Evolutionary conservation across 2,888 invertebrate genomes (phyloP).

Genomic region (Balanococcus diminutus): DNA sequence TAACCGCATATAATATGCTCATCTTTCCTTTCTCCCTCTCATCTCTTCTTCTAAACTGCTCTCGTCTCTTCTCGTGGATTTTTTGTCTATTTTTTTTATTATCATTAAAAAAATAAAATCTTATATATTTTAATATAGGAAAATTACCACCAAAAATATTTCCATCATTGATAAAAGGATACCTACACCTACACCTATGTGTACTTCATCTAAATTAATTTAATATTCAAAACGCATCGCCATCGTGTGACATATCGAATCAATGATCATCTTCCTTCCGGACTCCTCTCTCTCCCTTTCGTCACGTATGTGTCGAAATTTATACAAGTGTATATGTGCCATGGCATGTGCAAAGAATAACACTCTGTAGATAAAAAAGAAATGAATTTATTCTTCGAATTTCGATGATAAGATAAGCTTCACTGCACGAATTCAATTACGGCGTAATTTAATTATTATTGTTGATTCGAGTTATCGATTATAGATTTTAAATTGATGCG

Average conservation of each 20-base stretch:
- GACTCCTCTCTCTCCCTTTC: not conserved
- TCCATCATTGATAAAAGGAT: too few relatives aligned
- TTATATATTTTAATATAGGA: too few relatives aligned
- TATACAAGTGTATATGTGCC: not conserved
- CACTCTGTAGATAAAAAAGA: too few relatives aligned
- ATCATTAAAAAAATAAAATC: too few relatives aligned
- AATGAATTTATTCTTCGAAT: not conserved
- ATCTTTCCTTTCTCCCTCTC: not conserved
- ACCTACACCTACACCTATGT: too few relatives aligned
- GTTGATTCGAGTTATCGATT: not conserved
- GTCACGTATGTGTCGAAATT: not conserved
- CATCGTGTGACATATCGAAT: not conserved
- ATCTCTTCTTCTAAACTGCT: not conserved
- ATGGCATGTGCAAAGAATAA: not conserved
- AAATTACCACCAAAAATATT: too few relatives aligned
- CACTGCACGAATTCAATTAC: not conserved
- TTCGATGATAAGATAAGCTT: not conserved
- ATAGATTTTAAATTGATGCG: not conserved
- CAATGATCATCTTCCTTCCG: not conserved
- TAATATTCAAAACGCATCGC: not conserved
- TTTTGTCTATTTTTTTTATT: not conserved
- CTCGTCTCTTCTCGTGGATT: too few relatives aligned
- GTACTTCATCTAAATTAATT: not conserved
- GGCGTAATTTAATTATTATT: not conserved
- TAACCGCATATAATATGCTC: not conserved